Percentiles rank a stretch among this genome's conserved stretches.
Evolutionary conservation across 1,140 invertebrate genomes (phyloP).

Genomic region (Drosophila triauraria): DNA sequence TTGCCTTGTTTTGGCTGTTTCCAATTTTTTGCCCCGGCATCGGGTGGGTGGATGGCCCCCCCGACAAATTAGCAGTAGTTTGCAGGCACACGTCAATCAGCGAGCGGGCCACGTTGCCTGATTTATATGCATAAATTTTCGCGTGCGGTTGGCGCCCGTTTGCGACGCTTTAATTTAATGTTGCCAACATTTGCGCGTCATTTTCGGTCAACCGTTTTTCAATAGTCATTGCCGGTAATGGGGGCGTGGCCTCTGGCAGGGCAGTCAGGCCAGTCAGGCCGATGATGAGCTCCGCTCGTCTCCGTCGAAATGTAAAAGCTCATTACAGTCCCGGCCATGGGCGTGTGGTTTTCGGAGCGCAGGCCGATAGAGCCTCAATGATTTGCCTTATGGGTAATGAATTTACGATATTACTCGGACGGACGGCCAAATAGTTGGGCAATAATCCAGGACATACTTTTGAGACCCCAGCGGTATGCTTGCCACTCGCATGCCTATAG

Average conservation of each 20-base stretch:
- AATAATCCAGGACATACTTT: conserved; percentile 25
- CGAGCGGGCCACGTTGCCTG: conserved; percentile 49
- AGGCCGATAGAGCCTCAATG: not conserved
- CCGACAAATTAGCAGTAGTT: conserved; percentile 76
- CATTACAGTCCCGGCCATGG: conserved; percentile 33
- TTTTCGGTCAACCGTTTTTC: conserved; percentile 74
- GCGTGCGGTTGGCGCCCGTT: conserved; percentile 69
- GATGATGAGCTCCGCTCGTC: conserved; percentile 35
- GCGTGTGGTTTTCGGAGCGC: conserved; percentile 5
- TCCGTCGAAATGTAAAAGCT: conserved; percentile 47
- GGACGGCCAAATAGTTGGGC: conserved; percentile 23
- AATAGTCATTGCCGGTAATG: conserved; percentile 69
- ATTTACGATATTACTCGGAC: conserved; percentile 35
- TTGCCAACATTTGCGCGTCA: conserved; percentile 79
- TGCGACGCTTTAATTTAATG: conserved; percentile 78
- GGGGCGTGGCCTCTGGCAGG: conserved; percentile 45
- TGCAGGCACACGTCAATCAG: conserved; percentile 71
- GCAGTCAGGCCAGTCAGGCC: not conserved
- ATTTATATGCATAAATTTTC: conserved; percentile 80
- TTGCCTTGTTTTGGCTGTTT: conserved; percentile 65
- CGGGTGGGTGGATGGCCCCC: not conserved
- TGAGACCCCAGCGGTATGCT: not conserved
- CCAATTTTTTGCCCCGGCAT: conserved; percentile 6
- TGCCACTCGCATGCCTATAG: not conserved
- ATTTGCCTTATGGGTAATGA: conserved; percentile 31